Evolutionary conservation across 2,797 vertebrate species (phyloP).

Genomic region (Remorina albescens): DNA sequence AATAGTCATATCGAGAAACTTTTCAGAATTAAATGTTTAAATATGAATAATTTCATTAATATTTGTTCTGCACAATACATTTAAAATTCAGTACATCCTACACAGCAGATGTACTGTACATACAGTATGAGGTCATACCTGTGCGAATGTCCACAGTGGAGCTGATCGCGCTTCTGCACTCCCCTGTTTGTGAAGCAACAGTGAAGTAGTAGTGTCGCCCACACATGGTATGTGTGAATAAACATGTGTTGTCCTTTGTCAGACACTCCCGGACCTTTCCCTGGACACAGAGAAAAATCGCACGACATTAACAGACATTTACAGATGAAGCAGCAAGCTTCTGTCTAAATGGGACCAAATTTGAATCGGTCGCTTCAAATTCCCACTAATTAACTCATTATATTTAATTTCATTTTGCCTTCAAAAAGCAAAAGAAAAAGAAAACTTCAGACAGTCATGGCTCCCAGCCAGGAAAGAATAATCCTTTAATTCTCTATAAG

Average conservation of each 20-base stretch:
- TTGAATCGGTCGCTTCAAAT: neutral
- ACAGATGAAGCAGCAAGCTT: neutral
- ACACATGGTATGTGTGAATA: conserved; percentile 81
- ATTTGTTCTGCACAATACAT: neutral
- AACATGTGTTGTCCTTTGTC: conserved; percentile 80
- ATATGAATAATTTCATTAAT: neutral
- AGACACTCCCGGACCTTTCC: conserved; percentile 74
- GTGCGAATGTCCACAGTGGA: conserved; percentile 69
- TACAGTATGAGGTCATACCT: conserved; percentile 72
- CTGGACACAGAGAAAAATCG: conserved; percentile 48
- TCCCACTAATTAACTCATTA: neutral
- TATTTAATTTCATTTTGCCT: neutral
- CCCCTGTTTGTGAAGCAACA: conserved; percentile 60
- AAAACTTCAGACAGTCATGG: neutral
- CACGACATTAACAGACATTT: neutral
- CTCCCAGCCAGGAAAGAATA: neutral
- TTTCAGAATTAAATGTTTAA: neutral
- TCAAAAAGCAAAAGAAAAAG: neutral
- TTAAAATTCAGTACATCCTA: too few species aligned
- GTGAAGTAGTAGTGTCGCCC: conserved; percentile 82
- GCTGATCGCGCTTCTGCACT: conserved; percentile 74
- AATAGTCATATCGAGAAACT: neutral
- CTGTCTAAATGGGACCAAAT: neutral
- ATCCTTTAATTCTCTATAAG: neutral
- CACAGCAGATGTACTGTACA: neutral